Conservation (phyloP, 2,888 invertebrate species). For the Dione vanillae region DNA sequence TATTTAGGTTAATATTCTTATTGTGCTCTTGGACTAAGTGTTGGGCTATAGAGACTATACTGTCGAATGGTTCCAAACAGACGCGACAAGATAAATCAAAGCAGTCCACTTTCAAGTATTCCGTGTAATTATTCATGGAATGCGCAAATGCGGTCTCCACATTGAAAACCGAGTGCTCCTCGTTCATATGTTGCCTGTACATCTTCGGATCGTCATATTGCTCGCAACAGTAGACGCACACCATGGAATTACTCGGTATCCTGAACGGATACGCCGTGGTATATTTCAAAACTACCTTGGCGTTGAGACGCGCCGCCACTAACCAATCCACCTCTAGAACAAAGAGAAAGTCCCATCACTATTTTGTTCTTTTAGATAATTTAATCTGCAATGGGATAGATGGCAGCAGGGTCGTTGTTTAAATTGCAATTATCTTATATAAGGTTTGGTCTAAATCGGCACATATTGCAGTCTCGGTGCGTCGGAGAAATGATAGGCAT, state of each 20-base stretch:
- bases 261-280: slow-evolving; percentile 71
- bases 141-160: slow-evolving; percentile 60
- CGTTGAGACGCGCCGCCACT: slow-evolving; percentile 67
- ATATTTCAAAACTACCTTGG: slow-evolving; percentile 65
- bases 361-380: slow-evolving; percentile 45
- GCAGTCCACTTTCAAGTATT: slow-evolving; percentile 61
- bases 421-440: background rate
- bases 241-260: slow-evolving; percentile 63
- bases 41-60: slow-evolving; percentile 51
- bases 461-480: background rate
- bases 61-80: slow-evolving; percentile 55
- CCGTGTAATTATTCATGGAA: slow-evolving; percentile 49
- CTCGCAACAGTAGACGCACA: slow-evolving; percentile 69
- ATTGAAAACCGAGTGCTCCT: slow-evolving; percentile 58
- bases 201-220: slow-evolving; percentile 57
- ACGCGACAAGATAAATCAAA: slow-evolving; percentile 63
- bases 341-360: slow-evolving; percentile 61
- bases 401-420: background rate
- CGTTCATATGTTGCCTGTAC: slow-evolving; percentile 64
- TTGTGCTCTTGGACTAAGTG: slow-evolving; percentile 58
- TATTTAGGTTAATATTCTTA: slow-evolving; percentile 54
- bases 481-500: background rate
- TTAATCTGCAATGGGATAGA: slow-evolving; percentile 21
- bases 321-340: slow-evolving; percentile 72
- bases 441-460: background rate